Evolutionary conservation across 2,113 vertebrate species (phyloP), one percentile per base, ranked within the genome.

Genomic region (Ornithorhynchus anatinus): DNA sequence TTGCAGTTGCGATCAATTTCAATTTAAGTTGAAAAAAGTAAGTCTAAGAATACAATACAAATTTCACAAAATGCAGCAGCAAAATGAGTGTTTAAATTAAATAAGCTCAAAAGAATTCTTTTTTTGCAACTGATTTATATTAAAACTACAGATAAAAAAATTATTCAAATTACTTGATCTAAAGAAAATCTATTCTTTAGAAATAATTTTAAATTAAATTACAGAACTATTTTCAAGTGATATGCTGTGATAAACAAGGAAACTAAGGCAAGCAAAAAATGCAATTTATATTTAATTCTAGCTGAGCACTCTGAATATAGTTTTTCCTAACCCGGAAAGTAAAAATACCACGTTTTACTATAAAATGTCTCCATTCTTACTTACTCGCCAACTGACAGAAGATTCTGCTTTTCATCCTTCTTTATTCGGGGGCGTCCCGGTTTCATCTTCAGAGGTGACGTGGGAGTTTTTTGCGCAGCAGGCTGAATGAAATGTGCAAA

Each of bases 401-500:
- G 91, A 80, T 95, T 97, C 90, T 99, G 98, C 71, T 99, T 99
- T 86, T 99, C 98, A n/a, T 99, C 98, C 67, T 97, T 97, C 85
- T 99, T 99, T 75, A 99, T 91, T 73, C 98, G 94, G 65, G 98
- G 98, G 11, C 98, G 96, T 8, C 98, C 98, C 5, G 97, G 98
- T 70, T 99, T 99, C 97, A 99, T 99, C 92, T 99, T 99, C 75
- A 99, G 91, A 38, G 98, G 98, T 52, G 98, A 99, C 20, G 97
- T 99, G 50, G 98, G 98, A 37, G 97, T 99, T 86, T 99, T 99
- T 89, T 99, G 98, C 78, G 97, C 97, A 59, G 98, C 97, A 57
- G 98, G 98, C 80, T 99, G 97, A 85, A 99, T 98, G 89, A 99
- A 99, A 89, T 99, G 98, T 82, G 98, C 98, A 89, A 99, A 99